Conservation (phyloP, 2,797 vertebrate species). For the Cirrhinus mrigala region DNA sequence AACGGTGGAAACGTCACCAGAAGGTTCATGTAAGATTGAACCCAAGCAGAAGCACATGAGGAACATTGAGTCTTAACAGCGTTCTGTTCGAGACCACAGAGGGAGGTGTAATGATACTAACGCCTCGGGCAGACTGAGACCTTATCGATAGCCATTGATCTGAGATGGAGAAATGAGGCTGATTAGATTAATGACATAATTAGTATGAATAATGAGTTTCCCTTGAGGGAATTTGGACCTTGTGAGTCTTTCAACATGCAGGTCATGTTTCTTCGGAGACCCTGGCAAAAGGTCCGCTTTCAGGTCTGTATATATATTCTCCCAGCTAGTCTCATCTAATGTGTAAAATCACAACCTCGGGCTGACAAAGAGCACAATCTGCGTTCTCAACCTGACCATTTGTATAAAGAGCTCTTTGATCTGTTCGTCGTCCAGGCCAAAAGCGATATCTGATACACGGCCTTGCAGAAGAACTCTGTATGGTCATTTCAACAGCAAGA, state of each 20-base stretch:
- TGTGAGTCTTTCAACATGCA: conserved; percentile 17
- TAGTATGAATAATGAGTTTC: conserved; percentile 40
- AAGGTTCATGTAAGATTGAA: neutral
- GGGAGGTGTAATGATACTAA: conserved; percentile 17
- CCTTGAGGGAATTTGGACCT: neutral
- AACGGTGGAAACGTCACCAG: neutral
- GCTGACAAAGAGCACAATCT: conserved; percentile 3
- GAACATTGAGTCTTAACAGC: neutral
- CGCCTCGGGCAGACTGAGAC: conserved; percentile 30
- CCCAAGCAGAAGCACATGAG: neutral
- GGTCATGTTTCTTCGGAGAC: neutral
- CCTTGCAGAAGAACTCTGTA: neutral
- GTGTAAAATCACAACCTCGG: neutral
- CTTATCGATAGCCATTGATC: conserved; percentile 43
- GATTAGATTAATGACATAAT: conserved; percentile 37
- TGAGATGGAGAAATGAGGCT: conserved; percentile 32
- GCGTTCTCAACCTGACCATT: neutral
- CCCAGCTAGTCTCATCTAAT: conserved; percentile 10
- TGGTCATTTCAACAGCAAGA: conserved; percentile 9
- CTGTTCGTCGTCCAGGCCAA: neutral
- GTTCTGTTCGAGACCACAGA: neutral
- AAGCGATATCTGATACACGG: neutral
- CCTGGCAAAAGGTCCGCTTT: neutral
- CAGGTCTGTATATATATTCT: neutral
- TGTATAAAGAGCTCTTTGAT: conserved; percentile 15